phyloP scores from a whole-genome alignment of 2,888 invertebrate genomes.

The Eumacrocentrus americanus region DNA sequence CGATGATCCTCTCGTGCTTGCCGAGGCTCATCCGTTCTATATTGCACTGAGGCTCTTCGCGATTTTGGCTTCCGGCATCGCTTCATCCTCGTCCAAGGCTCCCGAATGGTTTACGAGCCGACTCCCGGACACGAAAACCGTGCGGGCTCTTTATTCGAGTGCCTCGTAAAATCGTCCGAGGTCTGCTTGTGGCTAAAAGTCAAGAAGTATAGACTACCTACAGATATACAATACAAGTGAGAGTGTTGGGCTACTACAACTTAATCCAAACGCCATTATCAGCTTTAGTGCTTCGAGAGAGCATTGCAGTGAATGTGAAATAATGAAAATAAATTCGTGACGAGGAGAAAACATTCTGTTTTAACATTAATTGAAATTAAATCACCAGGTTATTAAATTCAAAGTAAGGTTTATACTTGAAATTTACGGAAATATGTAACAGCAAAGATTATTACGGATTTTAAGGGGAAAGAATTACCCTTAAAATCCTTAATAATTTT shows the following conservation, averaged over 20 bases:
- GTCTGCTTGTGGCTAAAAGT: neutral
- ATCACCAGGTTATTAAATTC: neutral
- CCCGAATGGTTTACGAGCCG: constrained; percentile 22
- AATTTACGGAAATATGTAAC: too few species aligned
- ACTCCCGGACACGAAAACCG: constrained; percentile 18
- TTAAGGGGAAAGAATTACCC: too few species aligned
- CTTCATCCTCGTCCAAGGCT: constrained; percentile 7
- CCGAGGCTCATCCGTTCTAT: constrained; percentile 20
- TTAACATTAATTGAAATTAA: too few species aligned
- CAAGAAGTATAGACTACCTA: neutral
- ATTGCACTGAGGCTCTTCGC: constrained; percentile 6
- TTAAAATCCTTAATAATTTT: too few species aligned
- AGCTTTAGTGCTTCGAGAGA: neutral
- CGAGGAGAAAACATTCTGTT: neutral
- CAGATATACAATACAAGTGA: too few species aligned
- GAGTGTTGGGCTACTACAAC: constrained; percentile 12
- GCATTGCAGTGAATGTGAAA: neutral
- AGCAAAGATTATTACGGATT: too few species aligned
- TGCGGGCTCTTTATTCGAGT: constrained; percentile 18
- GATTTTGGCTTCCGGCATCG: constrained; percentile 22
- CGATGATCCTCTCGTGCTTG: constrained; percentile 19
- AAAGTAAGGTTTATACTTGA: too few species aligned
- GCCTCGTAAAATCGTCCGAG: constrained; percentile 20
- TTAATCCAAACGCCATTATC: constrained; percentile 14
- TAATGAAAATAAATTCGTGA: neutral